These are phyloP conservation scores for Ciconia maguari DNA, from an alignment of 2,113 vertebrate genomes.

Conservation along the genomic window DNA sequence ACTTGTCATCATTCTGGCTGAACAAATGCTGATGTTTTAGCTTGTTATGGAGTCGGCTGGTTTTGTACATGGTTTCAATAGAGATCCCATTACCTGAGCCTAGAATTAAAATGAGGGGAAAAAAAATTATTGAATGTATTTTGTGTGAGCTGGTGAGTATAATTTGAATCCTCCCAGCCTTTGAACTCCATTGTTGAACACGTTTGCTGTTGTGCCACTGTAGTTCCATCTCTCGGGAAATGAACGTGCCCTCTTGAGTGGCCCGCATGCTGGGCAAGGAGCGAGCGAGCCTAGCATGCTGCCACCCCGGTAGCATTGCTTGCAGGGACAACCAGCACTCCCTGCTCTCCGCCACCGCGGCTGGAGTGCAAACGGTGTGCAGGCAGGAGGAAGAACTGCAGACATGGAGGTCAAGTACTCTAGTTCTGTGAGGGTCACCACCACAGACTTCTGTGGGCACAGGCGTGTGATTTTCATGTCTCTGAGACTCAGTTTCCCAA, in stretches of 20 bases:
- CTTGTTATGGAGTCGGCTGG: rapidly evolving
- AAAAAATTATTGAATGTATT: background rate
- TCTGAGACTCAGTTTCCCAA: background rate
- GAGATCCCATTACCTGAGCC: background rate
- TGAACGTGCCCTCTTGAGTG: background rate
- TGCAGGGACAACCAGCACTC: rapidly evolving
- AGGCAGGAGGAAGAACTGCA: background rate
- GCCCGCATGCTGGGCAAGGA: rapidly evolving
- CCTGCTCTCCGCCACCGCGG: background rate
- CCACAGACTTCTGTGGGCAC: background rate
- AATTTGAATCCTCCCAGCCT: background rate
- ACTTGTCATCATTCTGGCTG: background rate
- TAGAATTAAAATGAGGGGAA: background rate
- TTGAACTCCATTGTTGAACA: background rate
- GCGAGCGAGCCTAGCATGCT: rapidly evolving
- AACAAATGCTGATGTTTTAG: background rate
- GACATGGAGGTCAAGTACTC: background rate
- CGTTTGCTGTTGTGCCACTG: background rate
- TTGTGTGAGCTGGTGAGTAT: background rate
- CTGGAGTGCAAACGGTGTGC: rapidly evolving
- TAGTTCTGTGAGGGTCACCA: background rate
- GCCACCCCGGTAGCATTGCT: rapidly evolving
- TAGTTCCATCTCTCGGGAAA: background rate
- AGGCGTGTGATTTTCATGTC: background rate
- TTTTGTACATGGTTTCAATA: background rate